A percentile compares a stretch with the other conserved stretches of the same genome.
Conservation (phyloP, 2,113 vertebrate species). For the Ptilonorhynchus violaceus region DNA sequence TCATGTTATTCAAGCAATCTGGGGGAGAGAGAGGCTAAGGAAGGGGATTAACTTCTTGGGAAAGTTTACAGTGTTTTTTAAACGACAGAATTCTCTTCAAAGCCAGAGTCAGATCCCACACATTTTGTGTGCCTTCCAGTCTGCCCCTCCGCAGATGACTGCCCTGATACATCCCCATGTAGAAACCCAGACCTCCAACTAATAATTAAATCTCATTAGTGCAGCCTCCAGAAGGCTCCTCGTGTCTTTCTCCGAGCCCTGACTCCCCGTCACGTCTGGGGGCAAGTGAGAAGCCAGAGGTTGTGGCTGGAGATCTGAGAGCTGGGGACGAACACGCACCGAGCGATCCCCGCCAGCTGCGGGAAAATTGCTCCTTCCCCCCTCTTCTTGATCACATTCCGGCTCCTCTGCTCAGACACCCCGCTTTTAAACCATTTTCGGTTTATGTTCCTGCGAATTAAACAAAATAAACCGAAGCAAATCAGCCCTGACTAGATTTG, state of each 20-base stretch:
- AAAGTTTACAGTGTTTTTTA: background rate
- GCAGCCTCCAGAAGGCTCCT: background rate
- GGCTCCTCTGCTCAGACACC: background rate
- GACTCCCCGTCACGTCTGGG: background rate
- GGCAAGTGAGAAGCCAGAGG: background rate
- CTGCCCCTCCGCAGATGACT: background rate
- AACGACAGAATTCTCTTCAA: background rate
- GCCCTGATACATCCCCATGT: background rate
- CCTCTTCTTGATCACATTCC: background rate
- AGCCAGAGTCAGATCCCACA: background rate
- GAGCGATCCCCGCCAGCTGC: fast-evolving
- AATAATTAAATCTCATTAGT: background rate
- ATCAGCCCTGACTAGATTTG: background rate
- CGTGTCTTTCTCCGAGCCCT: background rate
- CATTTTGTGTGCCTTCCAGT: background rate
- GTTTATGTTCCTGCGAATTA: background rate
- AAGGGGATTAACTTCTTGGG: background rate
- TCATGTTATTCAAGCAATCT: background rate
- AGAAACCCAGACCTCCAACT: background rate
- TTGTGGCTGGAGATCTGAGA: background rate
- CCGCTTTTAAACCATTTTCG: background rate
- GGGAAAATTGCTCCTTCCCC: background rate
- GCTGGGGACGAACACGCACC: background rate
- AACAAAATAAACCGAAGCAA: background rate
- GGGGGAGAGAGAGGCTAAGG: background rate